phyloP scores from a whole-genome alignment of 1,140 invertebrate genomes.

The Cydia pomonella region DNA sequence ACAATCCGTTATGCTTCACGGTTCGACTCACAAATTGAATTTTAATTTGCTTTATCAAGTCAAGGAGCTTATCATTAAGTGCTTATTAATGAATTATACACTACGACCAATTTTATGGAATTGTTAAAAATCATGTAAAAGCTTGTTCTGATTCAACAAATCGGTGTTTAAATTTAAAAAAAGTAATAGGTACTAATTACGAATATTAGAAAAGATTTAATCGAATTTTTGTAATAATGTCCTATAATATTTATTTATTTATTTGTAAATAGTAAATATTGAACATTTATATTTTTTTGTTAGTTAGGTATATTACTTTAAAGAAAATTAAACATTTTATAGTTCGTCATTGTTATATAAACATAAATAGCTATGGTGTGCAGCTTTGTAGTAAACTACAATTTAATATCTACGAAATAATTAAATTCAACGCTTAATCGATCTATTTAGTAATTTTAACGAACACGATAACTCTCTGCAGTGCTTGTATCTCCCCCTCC shows the following conservation, averaged over 20 bases:
- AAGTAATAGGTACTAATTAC: too few species aligned
- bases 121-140: conserved; percentile 47
- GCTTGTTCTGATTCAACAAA: conserved; percentile 34
- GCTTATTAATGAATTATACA: conserved; percentile 70
- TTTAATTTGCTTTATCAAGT: conserved; percentile 76
- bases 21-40: conserved; percentile 76
- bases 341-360: too few species aligned
- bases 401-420: conserved; percentile 51
- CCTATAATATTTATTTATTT: too few species aligned
- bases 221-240: too few species aligned
- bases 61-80: conserved; percentile 72
- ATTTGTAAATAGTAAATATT: too few species aligned
- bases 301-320: too few species aligned
- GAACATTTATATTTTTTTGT: too few species aligned
- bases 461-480: conserved; percentile 62
- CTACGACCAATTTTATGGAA: conserved; percentile 60
- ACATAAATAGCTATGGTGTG: neutral
- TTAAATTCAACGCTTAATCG: conserved; percentile 65
- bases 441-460: conserved; percentile 74
- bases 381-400: conserved; percentile 42
- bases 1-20: conserved; percentile 75
- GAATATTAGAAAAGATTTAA: too few species aligned
- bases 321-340: too few species aligned
- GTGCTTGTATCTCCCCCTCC: conserved; percentile 61
- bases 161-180: neutral